Conservation (phyloP, 2,113 vertebrate genomes). For the Paraplagusia blochii region DNA sequence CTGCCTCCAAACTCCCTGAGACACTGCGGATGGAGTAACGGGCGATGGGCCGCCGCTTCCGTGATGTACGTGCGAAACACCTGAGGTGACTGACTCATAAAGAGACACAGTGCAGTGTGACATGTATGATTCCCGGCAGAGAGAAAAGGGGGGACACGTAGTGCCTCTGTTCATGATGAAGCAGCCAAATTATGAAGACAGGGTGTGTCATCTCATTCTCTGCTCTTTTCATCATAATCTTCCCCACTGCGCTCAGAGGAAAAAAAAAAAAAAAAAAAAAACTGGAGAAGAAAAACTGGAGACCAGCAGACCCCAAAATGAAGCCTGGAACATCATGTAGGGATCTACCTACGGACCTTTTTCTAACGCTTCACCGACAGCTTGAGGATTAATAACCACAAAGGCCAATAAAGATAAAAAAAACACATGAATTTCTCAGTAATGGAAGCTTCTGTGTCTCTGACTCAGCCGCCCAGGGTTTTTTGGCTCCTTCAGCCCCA, state of each 20-base stretch:
- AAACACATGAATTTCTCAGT: constrained; percentile 10
- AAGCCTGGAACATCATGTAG: constrained; percentile 43
- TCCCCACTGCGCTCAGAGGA: constrained; percentile 56
- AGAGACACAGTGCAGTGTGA: constrained; percentile 54
- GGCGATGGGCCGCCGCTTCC: constrained; percentile 31
- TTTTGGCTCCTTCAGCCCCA: background rate
- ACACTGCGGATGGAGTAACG: constrained; percentile 53
- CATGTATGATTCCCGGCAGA: constrained; percentile 60
- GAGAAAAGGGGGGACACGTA: constrained; percentile 31
- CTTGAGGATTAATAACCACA: constrained; percentile 26
- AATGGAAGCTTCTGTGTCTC: background rate
- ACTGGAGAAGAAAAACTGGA: too few species aligned
- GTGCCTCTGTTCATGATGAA: constrained; percentile 71
- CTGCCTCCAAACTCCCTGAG: constrained; percentile 31
- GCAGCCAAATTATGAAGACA: constrained; percentile 71
- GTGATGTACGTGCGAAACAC: constrained; percentile 65
- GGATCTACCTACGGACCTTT: constrained; percentile 62
- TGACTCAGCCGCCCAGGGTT: constrained; percentile 1
- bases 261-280: too few species aligned
- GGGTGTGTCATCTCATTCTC: constrained; percentile 75
- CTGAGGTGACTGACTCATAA: constrained; percentile 65
- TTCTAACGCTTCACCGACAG: constrained; percentile 35
- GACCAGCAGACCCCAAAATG: constrained; percentile 51
- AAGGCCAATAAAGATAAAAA: constrained; percentile 22
- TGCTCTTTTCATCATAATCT: constrained; percentile 72